Base-by-base conservation (phyloP, 2,888 invertebrate genomes). In the Netelia inedita region DNA sequence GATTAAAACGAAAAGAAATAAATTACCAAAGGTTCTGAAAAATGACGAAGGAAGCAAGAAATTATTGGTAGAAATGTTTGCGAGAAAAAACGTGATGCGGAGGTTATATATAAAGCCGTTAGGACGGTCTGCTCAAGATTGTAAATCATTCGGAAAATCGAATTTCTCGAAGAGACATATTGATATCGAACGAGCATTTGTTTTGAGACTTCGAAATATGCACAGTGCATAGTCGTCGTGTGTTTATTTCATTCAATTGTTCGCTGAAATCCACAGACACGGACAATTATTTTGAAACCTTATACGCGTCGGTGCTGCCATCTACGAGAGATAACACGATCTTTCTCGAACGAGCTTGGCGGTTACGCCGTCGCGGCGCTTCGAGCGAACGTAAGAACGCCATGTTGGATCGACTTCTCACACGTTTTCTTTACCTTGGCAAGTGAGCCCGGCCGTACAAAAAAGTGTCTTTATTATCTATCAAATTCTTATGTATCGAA, bases 141-240 rank as follows among this genome's bases (percentile, higher is more conserved):
- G 35, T 35, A 1, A 6, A 35, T 35, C 35, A 35, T 35, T 35
- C 35, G 63, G 74, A 63, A 74, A 9, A 61, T 21, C 10, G 63
- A 43, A 59, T 59, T 73, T 57, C 28, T 73, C 16, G 55, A 57
- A 57, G 41, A 57, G 74, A 61, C 23, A 41, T 9, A 23, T 46
- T 46, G 8, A 8, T 35, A 35, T 35, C 46, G 46, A 14, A 2
- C 8, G 46, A 14, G 46, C 46, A 14, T 46, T 46, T 14, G 10
- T 46, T 46, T 46, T 46, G 46, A 14, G 14, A 46, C 46, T 0
- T 6, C 6, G 8, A 14, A 14, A 46, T 46, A 46, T 46, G 14
- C 11, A 14, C 14, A 14, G 46, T 46, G 46, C 46, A 14, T 46
- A 14, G 46, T 14, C 46, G 46, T 14, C 46, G 14, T 46, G 14